Evolutionary conservation across 2,888 invertebrate species (phyloP).

Genomic region (Oasisia sp.): DNA sequence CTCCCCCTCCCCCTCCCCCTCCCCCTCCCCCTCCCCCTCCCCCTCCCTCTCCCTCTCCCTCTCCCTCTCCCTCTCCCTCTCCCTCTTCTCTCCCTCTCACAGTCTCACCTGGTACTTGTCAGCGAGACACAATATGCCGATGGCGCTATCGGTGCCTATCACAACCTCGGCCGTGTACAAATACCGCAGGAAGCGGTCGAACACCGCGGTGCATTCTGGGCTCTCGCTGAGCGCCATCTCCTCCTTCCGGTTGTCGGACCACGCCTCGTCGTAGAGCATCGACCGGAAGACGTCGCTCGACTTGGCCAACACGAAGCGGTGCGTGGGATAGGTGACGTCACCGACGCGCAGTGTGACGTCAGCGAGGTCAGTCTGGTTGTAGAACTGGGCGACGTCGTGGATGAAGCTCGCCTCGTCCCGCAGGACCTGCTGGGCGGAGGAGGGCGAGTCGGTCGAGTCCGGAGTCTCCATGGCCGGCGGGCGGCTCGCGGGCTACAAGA

Average conservation of each 20-base stretch:
- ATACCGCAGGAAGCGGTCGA: slow-evolving; percentile 62
- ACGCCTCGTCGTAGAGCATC: slow-evolving; percentile 62
- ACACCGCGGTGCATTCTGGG: slow-evolving; percentile 60
- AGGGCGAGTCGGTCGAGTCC: not conserved
- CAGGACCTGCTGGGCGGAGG: slow-evolving; percentile 45
- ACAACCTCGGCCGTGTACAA: slow-evolving; percentile 63
- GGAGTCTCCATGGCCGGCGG: not conserved
- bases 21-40: too few relatives aligned
- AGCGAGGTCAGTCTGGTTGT: slow-evolving; percentile 59
- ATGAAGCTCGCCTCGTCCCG: slow-evolving; percentile 62
- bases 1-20: too few relatives aligned
- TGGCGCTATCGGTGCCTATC: slow-evolving; percentile 57
- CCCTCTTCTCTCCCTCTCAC: not conserved
- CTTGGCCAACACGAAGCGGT: slow-evolving; percentile 65
- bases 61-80: too few relatives aligned
- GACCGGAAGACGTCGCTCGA: slow-evolving; percentile 64
- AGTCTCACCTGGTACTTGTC: slow-evolving; percentile 60
- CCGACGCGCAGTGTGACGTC: slow-evolving; percentile 58
- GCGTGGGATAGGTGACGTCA: slow-evolving; percentile 53
- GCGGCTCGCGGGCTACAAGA: not conserved
- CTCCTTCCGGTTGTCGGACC: slow-evolving; percentile 48
- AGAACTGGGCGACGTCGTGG: slow-evolving; percentile 61
- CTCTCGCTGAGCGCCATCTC: slow-evolving; percentile 61
- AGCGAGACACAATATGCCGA: slow-evolving; percentile 64
- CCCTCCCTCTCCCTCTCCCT: too few relatives aligned